Conservation (phyloP, 1,140 invertebrate species). For the Triops cancriformis region DNA sequence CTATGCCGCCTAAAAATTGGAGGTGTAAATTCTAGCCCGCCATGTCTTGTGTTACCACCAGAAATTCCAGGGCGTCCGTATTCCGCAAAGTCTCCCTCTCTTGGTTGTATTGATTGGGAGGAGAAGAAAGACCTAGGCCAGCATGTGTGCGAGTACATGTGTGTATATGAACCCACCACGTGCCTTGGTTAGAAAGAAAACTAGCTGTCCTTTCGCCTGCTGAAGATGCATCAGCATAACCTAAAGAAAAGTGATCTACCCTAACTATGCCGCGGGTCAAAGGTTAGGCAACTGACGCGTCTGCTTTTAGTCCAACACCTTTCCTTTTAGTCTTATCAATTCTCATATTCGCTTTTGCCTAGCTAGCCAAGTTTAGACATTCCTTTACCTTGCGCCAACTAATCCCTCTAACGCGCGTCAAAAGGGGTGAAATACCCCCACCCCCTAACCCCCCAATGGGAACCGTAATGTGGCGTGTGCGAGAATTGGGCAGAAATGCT, state of each 20-base stretch:
- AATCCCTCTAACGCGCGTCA: no score
- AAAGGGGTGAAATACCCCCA: no score
- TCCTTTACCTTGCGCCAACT: no score
- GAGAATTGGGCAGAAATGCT: neutral
- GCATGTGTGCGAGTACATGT: neutral
- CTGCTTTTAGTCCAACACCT: neutral
- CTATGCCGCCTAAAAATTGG: no score
- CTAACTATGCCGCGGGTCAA: neutral
- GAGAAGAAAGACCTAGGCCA: neutral
- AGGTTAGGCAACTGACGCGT: neutral
- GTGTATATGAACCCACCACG: neutral
- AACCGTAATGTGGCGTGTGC: no score
- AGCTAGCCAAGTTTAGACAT: no score
- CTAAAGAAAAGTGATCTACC: neutral
- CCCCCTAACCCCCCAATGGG: no score
- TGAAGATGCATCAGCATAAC: neutral
- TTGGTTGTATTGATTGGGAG: constrained; percentile 5
- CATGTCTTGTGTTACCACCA: no score
- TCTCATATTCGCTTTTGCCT: neutral
- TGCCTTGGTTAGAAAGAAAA: constrained; percentile 18
- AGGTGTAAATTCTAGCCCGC: no score
- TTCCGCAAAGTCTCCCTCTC: constrained; percentile 9
- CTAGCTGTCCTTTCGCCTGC: neutral
- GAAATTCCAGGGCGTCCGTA: no score
- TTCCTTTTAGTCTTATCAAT: neutral